Evolutionary conservation across 2,797 vertebrate species (phyloP).

Genomic region (Vultur gryphus): DNA sequence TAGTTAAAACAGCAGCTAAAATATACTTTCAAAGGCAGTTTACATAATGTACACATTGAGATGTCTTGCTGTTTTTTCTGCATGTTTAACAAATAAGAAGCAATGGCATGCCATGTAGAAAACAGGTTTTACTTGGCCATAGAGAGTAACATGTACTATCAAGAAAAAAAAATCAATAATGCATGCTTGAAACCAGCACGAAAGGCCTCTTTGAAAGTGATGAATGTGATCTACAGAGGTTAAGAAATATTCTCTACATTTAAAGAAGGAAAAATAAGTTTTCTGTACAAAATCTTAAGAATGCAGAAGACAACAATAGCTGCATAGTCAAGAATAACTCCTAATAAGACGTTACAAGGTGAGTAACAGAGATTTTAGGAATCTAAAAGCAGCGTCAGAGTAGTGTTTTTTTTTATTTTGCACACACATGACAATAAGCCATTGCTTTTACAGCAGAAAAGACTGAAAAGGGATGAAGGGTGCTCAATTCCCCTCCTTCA

Average conservation of each 20-base stretch:
- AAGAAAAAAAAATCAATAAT: neutral
- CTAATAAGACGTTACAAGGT: neutral
- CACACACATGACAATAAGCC: neutral
- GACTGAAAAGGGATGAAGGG: neutral
- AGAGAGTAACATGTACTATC: neutral
- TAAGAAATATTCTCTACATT: neutral
- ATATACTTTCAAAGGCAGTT: neutral
- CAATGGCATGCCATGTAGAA: neutral
- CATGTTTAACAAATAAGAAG: neutral
- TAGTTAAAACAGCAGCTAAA: neutral
- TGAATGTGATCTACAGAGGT: neutral
- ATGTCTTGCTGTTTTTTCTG: neutral
- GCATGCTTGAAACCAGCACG: neutral
- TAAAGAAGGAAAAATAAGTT: neutral
- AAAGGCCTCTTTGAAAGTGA: neutral
- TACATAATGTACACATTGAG: neutral
- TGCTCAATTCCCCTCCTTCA: neutral
- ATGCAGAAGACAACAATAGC: neutral
- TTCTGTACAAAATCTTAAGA: neutral
- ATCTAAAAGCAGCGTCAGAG: neutral
- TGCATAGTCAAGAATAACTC: neutral
- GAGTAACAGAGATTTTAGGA: neutral
- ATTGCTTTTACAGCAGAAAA: neutral
- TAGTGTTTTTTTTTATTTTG: neutral
- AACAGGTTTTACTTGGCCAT: neutral